Base-by-base conservation (phyloP, 2,888 invertebrate genomes). In the Neoitamus cyanurus region DNA sequence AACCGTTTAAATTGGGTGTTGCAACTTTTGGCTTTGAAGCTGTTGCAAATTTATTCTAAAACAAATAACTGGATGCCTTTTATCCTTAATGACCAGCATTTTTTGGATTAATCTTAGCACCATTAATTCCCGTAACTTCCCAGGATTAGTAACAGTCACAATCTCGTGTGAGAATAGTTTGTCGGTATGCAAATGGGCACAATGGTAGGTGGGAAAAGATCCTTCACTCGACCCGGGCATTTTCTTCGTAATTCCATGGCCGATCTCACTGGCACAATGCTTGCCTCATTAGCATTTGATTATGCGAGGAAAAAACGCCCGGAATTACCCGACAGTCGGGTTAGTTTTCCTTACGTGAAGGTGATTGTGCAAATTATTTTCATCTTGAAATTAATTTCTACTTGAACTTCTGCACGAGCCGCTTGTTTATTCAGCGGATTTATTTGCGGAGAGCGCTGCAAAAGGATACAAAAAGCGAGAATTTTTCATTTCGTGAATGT, bases 231-330 rank as follows among this genome's bases (percentile, higher is more conserved):
- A n/a, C 42, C 34, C 28, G 75, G 37, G 42, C 28, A 13, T 5
- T 25, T 42, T 42, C 42, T 75, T 75, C 42, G 25, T 42, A 42
- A 42, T 42, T 42, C 36, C 37, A 34, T 73, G 36, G 75, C 28
- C 75, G 42, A 13, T 42, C 5, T 75, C 42, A 75, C 20, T 75
- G 28, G 20, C 25, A 46, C 25, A 73, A 36, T 42, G 75, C 42
- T 75, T 42, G 58, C 58, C 78, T 78, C 78, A 78, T 78, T 78
- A 78, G 78, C 48, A 78, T 78, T 78, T 48, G 48, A 78, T 78
- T 78, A 78, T 78, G 78, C 78, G 34, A 31, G 48, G 31, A 28
- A 46, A 58, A 58, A 58, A 9, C 25, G 46, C 7, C 58, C n/a
- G 20, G 42, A 78, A 78, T 48, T 31, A 58, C 30, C 48, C 42